phyloP scores from a whole-genome alignment of 2,113 vertebrate genomes.

The Sebastes schlegelii region DNA sequence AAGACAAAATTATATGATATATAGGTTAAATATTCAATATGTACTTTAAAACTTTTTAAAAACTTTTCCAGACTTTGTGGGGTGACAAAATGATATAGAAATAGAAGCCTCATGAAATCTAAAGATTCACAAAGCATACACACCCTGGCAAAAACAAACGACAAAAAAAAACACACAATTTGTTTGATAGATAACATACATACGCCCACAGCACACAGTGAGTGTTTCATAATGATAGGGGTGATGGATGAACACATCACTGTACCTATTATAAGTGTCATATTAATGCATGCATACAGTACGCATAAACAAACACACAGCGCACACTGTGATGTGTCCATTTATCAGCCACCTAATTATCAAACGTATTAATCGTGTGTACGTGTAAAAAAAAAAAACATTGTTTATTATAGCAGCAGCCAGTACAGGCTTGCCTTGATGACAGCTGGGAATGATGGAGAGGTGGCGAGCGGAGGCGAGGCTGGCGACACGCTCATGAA shows the following conservation, averaged over 20 bases:
- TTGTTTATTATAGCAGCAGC: conserved; percentile 43
- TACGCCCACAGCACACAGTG: conserved; percentile 24
- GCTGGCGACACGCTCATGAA: conserved; percentile 61
- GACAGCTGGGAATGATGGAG: conserved; percentile 58
- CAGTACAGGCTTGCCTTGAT: conserved; percentile 27
- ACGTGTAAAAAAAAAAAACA: conserved; percentile 22
- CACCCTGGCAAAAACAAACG: not conserved
- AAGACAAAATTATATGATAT: not conserved
- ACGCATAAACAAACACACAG: conserved; percentile 51
- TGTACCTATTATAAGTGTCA: conserved; percentile 61
- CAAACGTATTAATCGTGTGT: conserved; percentile 58
- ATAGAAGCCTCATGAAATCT: not conserved
- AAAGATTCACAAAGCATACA: conserved; percentile 15
- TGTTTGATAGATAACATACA: conserved; percentile 48
- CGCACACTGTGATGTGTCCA: conserved; percentile 55
- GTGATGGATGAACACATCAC: conserved; percentile 64
- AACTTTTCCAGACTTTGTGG: not conserved
- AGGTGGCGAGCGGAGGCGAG: conserved; percentile 35
- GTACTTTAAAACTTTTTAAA: not conserved
- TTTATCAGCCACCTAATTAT: conserved; percentile 68
- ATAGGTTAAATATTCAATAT: not conserved
- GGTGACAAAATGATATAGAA: conserved; percentile 2
- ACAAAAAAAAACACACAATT: conserved; percentile 3
- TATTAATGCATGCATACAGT: conserved; percentile 63
- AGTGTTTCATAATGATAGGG: conserved; percentile 61